Evolutionary conservation across 2,888 invertebrate genomes (phyloP).

Genomic region (Allolobophora icterica): DNA sequence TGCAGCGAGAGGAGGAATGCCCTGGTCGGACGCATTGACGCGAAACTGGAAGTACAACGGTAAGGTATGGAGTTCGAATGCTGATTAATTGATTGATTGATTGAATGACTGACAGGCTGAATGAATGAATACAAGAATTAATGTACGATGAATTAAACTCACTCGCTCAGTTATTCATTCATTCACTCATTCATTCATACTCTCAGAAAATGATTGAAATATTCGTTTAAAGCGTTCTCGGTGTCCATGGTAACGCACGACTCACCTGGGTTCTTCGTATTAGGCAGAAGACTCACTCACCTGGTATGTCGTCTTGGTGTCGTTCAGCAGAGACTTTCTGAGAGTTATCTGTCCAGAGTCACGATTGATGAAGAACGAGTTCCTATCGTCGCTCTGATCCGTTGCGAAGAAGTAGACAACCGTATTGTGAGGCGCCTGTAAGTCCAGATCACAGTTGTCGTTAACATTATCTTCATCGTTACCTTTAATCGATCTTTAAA

Average conservation of each 20-base stretch:
- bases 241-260: not conserved
- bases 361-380: constrained; percentile 51
- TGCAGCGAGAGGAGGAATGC: constrained; percentile 50
- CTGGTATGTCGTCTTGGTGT: not conserved
- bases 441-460: not conserved
- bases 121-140: not conserved
- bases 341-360: constrained; percentile 53
- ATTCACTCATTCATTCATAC: too few relatives aligned
- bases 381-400: not conserved
- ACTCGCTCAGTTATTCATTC: too few relatives aligned
- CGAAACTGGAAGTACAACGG: constrained; percentile 42
- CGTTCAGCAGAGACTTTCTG: constrained; percentile 44
- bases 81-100: not conserved
- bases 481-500: not conserved
- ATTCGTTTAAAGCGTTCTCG: not conserved
- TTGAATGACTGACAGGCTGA: not conserved
- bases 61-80: too few relatives aligned
- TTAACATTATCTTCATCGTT: not conserved
- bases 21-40: constrained; percentile 51
- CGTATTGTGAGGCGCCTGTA: constrained; percentile 46
- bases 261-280: too few relatives aligned
- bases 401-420: constrained; percentile 49
- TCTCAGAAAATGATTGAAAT: too few relatives aligned
- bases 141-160: not conserved
- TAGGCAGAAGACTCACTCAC: not conserved